Base-by-base conservation (phyloP, 1,140 invertebrate species). In the Phthorimaea operculella region DNA sequence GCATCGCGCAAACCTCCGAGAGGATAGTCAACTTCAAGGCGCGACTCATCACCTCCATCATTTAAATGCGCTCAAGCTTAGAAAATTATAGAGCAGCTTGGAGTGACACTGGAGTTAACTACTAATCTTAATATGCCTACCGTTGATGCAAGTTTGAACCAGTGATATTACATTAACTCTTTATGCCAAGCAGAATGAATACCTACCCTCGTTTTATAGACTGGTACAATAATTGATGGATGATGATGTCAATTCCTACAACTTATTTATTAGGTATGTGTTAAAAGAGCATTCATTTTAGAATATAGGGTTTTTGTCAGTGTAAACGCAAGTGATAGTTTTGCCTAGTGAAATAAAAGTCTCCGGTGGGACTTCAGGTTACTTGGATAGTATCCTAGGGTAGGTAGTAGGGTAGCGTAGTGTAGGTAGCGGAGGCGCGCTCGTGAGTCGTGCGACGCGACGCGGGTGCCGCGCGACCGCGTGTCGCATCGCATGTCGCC, bases 11-110 rank as follows among this genome's bases (percentile, higher is more conserved):
- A 74, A 94, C 93, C 66, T 94, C 93, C 78, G 93, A 95, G 83
- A 90, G 92, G 80, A 92, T 95, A 86, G 93, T 95, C 69, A 94
- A 94, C 90, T 95, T 94, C 90, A 95, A 94, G 87, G 93, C 93
- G 70, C 90, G 93, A 88, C 88, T 95, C 62, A 93, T 95, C 82
- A 95, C 93, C 72, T 92, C 93, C 57, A 91, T 94, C 80, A 94
- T 95, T 79, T 94, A 94, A n/a, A 88, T 47, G 68, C 61, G 66
- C 53, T 42, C 49, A 68, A 63, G 59, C 60, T 57, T 74, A 77
- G 74, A 71, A 59, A 67, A 73, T 72, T 72, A 57, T 56, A 55
- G 62, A 63, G 68, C 16, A 50, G 21, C 48, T 50, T 50, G 21
- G 21, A n/a, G 48, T 50, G 21, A 50, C 21, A 14, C 9, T 50